A percentile compares a stretch with the other conserved stretches of the same genome.
Conservation (phyloP, 2,888 invertebrate species). For the Drosophila anomelani region DNA sequence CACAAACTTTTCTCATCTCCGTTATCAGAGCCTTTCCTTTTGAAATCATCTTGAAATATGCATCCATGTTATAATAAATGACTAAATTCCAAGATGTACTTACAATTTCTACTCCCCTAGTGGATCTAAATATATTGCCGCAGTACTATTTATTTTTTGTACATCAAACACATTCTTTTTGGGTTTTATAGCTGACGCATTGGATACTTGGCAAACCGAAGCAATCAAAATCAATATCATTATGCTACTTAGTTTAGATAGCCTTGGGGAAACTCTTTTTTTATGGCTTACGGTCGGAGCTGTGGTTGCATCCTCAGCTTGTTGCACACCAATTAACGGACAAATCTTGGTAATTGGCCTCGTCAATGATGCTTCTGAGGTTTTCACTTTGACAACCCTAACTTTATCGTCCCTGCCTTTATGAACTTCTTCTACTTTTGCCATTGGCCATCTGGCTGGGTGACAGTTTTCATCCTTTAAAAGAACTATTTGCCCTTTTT, state of each 20-base stretch:
- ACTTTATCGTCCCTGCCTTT: slow-evolving; percentile 13
- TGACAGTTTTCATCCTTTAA: too few relatives aligned
- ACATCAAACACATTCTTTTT: not conserved
- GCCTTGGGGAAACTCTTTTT: not conserved
- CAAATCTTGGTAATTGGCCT: not conserved
- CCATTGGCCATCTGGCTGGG: not conserved
- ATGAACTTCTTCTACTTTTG: slow-evolving; percentile 1
- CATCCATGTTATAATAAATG: not conserved
- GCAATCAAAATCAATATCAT: not conserved
- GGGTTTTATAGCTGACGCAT: not conserved
- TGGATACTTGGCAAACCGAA: not conserved
- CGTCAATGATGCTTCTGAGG: not conserved
- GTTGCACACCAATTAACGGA: not conserved
- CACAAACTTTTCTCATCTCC: not conserved
- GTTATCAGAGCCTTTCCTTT: not conserved
- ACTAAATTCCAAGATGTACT: not conserved
- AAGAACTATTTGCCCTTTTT: too few relatives aligned
- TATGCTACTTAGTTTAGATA: not conserved
- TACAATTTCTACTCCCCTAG: not conserved
- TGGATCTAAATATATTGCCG: not conserved
- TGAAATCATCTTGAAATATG: not conserved
- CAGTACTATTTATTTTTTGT: not conserved
- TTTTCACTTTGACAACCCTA: slow-evolving; percentile 7
- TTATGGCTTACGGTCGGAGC: not conserved
- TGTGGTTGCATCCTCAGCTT: not conserved